Base-by-base conservation (phyloP, 2,888 invertebrate species). In the Aphelenchoides bicaudatus region DNA sequence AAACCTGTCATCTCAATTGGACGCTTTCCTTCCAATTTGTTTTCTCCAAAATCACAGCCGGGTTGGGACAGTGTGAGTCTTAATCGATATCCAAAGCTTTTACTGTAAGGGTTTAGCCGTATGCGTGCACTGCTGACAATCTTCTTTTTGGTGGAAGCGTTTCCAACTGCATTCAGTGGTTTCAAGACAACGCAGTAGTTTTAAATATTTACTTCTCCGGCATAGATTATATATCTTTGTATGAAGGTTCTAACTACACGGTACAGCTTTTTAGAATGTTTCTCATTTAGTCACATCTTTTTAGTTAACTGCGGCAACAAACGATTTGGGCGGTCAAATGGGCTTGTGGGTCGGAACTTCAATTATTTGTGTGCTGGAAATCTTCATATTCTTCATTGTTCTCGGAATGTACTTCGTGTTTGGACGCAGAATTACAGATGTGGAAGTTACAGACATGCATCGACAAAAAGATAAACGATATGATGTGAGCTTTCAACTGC, bases 281-380 rank as follows among this genome's bases (percentile, higher is more conserved):
- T 19, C 25, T 8, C 34, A 34, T 10, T 19, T 43, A 19, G 25
- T 21, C 8, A 10, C 6, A 21, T 43, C 21, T 28, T 27, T 56
- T 57, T 13, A 56, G 56, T 21, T 58, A 13, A 28, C 37, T 29
- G 30, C 43, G 34, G 58, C 58, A 10, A 27, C 55, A 16, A 61
- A 63, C 34, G 61, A 61, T 48, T 46, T 61, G 3, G 62, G 62
- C 23, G 62, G 62, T 28, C 58, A 62, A 27, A 51, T 43, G 29
- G 46, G 51, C 1, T 47, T 58, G 29, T 58, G 58, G 58, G 34
- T 46, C 2, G 58, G 58, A 21, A 55, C 47, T 16, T 57, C 57
- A n/a, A 27, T 57, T 4, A 39, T 57, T 25, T 53, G 56, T 23
- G 53, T 56, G 39, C 51, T 57, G 27, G 57, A 57, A 37, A 52